A percentile compares a stretch with the other conserved stretches of the same genome.
phyloP scores from a whole-genome alignment of 2,113 vertebrate genomes.

The Dolichotis patagonum region DNA sequence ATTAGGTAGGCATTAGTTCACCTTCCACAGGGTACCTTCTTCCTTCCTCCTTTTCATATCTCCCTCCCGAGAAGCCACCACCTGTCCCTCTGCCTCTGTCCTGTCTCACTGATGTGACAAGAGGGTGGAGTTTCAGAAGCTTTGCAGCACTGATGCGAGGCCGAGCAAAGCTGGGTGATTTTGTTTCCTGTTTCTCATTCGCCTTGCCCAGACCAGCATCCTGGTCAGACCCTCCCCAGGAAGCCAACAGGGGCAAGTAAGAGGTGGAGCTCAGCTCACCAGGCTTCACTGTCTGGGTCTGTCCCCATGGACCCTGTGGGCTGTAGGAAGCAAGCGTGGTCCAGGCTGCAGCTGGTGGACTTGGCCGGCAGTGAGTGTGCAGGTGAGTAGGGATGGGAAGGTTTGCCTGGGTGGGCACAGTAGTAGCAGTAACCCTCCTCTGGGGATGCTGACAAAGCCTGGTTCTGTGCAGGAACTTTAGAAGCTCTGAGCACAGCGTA shows the following conservation, averaged over 20 bases:
- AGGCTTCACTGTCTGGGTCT: neutral
- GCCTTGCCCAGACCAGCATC: constrained; percentile 28
- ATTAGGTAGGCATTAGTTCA: neutral
- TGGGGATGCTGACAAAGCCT: accelerated
- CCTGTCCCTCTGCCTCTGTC: too few species aligned
- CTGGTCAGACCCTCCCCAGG: neutral
- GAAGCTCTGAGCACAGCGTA: neutral
- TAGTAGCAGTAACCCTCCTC: accelerated
- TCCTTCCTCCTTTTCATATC: too few species aligned
- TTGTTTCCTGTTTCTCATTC: accelerated
- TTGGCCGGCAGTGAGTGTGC: constrained; percentile 92
- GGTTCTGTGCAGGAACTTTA: accelerated
- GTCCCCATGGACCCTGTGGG: constrained; percentile 36
- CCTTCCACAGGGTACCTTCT: neutral
- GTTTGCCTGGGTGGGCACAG: neutral
- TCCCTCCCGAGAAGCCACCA: neutral
- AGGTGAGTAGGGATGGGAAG: constrained; percentile 72
- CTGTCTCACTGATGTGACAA: neutral
- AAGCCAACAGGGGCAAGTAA: neutral
- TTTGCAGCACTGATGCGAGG: accelerated
- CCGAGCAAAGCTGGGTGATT: too few species aligned
- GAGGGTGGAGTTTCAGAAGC: too few species aligned
- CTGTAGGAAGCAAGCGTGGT: constrained; percentile 72
- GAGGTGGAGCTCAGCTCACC: neutral
- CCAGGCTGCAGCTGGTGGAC: constrained; percentile 92